These are phyloP conservation scores for Chironomus riparius DNA, from an alignment of 2,888 invertebrate genomes.

Conservation along the genomic window DNA sequence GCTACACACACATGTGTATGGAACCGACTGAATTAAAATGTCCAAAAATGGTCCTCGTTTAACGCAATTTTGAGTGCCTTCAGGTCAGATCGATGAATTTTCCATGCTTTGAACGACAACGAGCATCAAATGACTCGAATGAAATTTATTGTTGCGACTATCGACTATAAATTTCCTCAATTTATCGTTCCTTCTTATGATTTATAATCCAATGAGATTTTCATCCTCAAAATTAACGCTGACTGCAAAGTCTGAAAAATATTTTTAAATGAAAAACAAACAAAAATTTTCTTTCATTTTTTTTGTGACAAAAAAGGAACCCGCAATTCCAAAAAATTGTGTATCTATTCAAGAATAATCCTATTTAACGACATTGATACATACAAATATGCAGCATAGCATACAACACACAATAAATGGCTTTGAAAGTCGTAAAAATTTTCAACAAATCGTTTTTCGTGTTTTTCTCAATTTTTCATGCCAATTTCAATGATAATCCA, in stretches of 20 bases:
- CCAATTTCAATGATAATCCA: neutral
- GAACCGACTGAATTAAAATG: neutral
- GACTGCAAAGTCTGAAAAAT: neutral
- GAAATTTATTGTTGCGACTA: conserved; percentile 8
- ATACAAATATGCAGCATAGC: neutral
- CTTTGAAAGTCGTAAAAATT: conserved; percentile 15
- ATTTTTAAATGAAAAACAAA: neutral
- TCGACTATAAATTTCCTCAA: conserved; percentile 17
- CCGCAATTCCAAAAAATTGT: neutral
- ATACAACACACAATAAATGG: no score
- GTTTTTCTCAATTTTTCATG: conserved; percentile 18
- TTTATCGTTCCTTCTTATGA: conserved; percentile 9
- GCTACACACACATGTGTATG: neutral
- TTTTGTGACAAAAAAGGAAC: neutral
- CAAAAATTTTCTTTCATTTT: neutral
- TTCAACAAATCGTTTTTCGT: conserved; percentile 27
- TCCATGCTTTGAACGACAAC: neutral
- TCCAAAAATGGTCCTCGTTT: neutral
- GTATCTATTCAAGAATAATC: conserved; percentile 7
- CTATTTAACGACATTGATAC: conserved; percentile 26
- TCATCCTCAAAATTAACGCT: neutral
- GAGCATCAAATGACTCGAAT: neutral
- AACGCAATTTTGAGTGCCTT: no score
- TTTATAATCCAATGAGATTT: neutral
- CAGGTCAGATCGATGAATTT: neutral